Evolutionary conservation across 2,113 vertebrate species (phyloP).

Genomic region (Odobenus rosmarus): DNA sequence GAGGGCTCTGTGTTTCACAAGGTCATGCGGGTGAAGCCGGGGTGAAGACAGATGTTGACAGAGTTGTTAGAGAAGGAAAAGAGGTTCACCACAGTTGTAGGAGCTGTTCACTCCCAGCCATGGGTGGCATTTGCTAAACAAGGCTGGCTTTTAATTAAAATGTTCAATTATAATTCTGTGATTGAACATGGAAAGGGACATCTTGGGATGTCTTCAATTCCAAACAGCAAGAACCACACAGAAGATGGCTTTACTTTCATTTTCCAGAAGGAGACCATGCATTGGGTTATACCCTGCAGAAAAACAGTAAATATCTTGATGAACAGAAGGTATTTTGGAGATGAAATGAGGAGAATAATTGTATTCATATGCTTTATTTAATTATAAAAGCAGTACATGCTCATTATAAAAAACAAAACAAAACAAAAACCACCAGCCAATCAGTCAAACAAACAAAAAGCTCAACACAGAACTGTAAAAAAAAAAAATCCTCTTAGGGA

Average conservation of each 20-base stretch:
- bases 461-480: neutral
- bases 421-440: neutral
- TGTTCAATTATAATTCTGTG: slow-evolving; percentile 30
- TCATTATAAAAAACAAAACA: neutral
- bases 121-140: neutral
- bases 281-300: neutral
- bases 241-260: neutral
- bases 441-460: neutral
- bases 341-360: neutral
- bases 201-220: slow-evolving; percentile 31
- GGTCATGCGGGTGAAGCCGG: neutral
- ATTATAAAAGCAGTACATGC: neutral
- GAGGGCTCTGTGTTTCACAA: neutral
- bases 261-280: neutral
- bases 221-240: neutral
- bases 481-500: neutral
- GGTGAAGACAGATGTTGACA: neutral
- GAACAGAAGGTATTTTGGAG: neutral
- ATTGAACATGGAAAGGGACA: slow-evolving; percentile 35
- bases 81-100: neutral
- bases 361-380: neutral
- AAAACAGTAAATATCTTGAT: neutral
- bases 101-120: neutral
- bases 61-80: neutral
- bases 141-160: slow-evolving; percentile 60